These are phyloP conservation scores for Leucozona laternaria DNA, from an alignment of 2,888 invertebrate species.

Conservation along the genomic window DNA sequence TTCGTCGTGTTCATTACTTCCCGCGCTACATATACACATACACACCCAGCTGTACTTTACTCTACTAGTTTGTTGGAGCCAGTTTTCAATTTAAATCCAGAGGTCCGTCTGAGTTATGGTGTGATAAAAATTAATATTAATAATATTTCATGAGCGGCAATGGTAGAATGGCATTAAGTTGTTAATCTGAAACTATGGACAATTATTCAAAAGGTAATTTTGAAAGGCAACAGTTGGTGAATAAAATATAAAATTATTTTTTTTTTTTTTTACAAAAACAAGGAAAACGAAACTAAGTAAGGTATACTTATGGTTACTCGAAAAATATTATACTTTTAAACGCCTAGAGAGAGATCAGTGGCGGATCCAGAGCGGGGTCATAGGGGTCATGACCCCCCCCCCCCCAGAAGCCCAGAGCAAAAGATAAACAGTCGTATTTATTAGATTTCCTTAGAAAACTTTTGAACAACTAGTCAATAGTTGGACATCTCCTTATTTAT, in stretches of 20 bases:
- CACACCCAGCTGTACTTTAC: not conserved
- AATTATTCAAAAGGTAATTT: conserved; percentile 36
- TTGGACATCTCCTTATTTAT: too few relatives aligned
- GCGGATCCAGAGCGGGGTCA: too few relatives aligned
- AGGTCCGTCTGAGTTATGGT: conserved; percentile 60
- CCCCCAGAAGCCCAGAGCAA: too few relatives aligned
- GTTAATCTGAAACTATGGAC: conserved; percentile 32
- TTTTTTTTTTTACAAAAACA: not conserved
- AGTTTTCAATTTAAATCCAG: conserved; percentile 17
- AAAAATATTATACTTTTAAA: not conserved
- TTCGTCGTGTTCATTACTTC: conserved; percentile 69
- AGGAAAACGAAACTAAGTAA: not conserved
- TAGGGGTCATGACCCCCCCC: too few relatives aligned
- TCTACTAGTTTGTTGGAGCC: not conserved
- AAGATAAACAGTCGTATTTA: too few relatives aligned
- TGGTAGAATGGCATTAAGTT: conserved; percentile 31
- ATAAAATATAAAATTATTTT: not conserved
- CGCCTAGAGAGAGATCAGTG: not conserved
- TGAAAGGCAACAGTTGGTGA: conserved; percentile 20
- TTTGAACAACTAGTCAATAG: too few relatives aligned
- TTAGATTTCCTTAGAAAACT: too few relatives aligned
- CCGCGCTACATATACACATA: not conserved
- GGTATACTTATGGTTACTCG: not conserved
- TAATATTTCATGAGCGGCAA: conserved; percentile 55
- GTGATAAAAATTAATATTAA: conserved; percentile 73